These are phyloP conservation scores for Rana temporaria DNA, from an alignment of 2,113 vertebrate species.

Conservation along the genomic window DNA sequence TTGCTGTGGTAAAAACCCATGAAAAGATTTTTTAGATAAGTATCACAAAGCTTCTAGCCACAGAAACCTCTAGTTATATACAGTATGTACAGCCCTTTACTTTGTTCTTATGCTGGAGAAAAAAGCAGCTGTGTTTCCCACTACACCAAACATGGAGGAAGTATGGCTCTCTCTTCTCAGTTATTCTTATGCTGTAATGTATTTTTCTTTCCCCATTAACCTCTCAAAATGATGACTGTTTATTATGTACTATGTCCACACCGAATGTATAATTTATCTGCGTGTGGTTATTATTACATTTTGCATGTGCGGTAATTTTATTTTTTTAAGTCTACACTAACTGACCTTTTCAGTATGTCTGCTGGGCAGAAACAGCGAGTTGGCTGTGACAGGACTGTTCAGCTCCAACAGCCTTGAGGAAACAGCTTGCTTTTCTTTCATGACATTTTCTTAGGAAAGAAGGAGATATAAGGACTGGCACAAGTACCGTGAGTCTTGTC, in stretches of 20 bases:
- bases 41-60: background rate
- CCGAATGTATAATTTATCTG: conserved; percentile 28
- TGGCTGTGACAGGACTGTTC: conserved; percentile 21
- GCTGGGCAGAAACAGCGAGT: conserved; percentile 26
- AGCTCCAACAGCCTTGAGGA: conserved; percentile 31
- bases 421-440: conserved; percentile 24
- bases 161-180: background rate
- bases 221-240: conserved; percentile 27
- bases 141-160: background rate
- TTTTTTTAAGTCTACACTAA: conserved; percentile 13
- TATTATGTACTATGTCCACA: conserved; percentile 14
- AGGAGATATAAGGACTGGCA: conserved; percentile 14
- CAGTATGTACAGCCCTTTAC: background rate
- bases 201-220: conserved; percentile 34
- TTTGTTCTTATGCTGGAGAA: background rate
- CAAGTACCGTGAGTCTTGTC: conserved; percentile 5
- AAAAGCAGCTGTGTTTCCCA: background rate
- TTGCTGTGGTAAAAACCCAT: background rate
- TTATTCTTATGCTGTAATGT: conserved; percentile 35
- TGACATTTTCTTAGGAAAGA: conserved; percentile 39
- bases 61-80: conserved; percentile 35
- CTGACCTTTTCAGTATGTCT: conserved; percentile 35
- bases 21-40: conserved; percentile 21
- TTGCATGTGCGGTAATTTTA: conserved; percentile 14
- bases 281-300: conserved; percentile 28